Evolutionary conservation across 1,140 invertebrate genomes (phyloP).

Genomic region (Agrilus planipennis): DNA sequence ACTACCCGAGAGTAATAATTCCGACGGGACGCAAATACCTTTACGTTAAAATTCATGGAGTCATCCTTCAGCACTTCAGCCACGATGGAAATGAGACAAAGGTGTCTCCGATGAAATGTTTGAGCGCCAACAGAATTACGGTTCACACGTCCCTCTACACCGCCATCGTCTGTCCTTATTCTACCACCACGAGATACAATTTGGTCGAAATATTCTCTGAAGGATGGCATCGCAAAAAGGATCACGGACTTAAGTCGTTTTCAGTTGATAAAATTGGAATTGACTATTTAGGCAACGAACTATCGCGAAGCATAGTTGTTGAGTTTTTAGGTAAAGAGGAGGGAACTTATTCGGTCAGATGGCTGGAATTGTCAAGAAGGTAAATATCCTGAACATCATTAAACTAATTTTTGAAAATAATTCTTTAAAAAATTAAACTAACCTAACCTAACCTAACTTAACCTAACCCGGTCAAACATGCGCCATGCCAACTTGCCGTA

Average conservation of each 20-base stretch:
- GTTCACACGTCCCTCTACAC: slow-evolving; percentile 56
- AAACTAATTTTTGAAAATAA: too few species aligned
- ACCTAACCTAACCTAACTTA: too few species aligned
- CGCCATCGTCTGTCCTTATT: slow-evolving; percentile 58
- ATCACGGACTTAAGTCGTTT: slow-evolving; percentile 24
- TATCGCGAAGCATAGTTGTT: slow-evolving; percentile 56
- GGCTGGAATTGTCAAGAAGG: slow-evolving; percentile 69
- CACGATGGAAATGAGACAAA: slow-evolving; percentile 36
- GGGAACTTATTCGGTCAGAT: slow-evolving; percentile 63
- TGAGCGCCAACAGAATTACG: slow-evolving; percentile 56
- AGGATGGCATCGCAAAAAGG: slow-evolving; percentile 51
- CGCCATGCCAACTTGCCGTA: too few species aligned
- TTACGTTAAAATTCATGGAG: slow-evolving; percentile 56
- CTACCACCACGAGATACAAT: slow-evolving; percentile 42
- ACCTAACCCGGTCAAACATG: too few species aligned
- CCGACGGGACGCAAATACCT: slow-evolving; percentile 53
- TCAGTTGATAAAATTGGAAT: slow-evolving; percentile 40
- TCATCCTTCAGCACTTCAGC: slow-evolving; percentile 43
- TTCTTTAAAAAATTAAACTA: too few species aligned
- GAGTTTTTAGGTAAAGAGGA: slow-evolving; percentile 64
- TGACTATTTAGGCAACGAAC: slow-evolving; percentile 44
- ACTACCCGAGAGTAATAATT: slow-evolving; percentile 66
- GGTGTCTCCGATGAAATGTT: slow-evolving; percentile 40
- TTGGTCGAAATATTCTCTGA: slow-evolving; percentile 72
- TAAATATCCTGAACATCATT: too few species aligned